Base-by-base conservation (phyloP, 2,888 invertebrate genomes). In the Neocrepidodera transversa region DNA sequence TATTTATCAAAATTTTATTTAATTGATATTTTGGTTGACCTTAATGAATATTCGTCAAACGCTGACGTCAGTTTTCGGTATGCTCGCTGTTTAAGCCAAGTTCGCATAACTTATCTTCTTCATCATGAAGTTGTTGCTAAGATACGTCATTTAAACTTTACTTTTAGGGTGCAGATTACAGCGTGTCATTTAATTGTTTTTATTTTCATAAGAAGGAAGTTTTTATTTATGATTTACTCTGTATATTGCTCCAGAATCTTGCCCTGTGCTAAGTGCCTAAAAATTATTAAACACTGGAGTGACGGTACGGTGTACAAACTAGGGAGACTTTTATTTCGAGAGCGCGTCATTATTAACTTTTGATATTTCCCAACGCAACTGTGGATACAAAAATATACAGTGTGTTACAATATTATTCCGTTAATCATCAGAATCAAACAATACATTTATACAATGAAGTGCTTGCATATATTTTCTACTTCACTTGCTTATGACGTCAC, bases 231-330 rank as follows among this genome's bases (percentile, higher is more conserved):
- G 35, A 60, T 55, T 59, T 68, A 66, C 62, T 69, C 59, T 65
- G 63, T 65, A 74, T 74, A 75, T 75, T 77, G 75, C 76, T 76
- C 74, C 76, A 76, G 75, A 76, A 73, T 76, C 74, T 75, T 76
- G 74, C 73, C 73, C 74, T 73, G 77, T 78, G 76, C 76, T 74
- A 70, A 72, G 78, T 78, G 77, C 75, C 72, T 73, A 71, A 74
- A 40, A 74, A 71, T 75, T 72, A 71, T 74, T 72, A 72, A 74
- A 74, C 70, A 74, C 71, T 73, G 71, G 71, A 74, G 73, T 70
- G 73, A 73, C 71, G 73, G 71, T 74, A 71, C 68, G 70, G 72
- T 73, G 73, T 74, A 71, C 61, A 52, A 67, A 65, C 65, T 67
- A 65, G 62, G 64, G 60, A 64, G 60, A 58, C 60, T 60, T 66